phyloP scores from a whole-genome alignment of 2,797 vertebrate genomes.

The Odontamblyopus lacepedii region DNA sequence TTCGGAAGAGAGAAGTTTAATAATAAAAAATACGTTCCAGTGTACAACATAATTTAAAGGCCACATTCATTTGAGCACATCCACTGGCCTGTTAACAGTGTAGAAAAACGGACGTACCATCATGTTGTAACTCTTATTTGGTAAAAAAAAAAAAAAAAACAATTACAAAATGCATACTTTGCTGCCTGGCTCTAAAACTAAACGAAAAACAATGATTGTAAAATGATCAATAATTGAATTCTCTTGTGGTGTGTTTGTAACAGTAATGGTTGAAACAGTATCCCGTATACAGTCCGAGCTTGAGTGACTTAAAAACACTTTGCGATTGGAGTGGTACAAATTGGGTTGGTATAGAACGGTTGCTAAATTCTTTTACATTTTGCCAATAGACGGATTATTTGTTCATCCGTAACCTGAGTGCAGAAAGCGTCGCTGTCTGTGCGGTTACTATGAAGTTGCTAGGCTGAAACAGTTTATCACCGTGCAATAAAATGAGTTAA shows the following conservation, averaged over 20 bases:
- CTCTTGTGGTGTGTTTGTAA: constrained; percentile 15
- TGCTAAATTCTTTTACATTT: background rate
- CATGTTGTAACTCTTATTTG: constrained; percentile 50
- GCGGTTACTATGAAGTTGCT: no score
- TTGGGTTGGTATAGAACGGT: background rate
- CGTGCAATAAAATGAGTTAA: no score
- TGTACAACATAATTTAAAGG: constrained; percentile 63
- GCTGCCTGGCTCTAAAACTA: constrained; percentile 18
- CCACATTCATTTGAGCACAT: constrained; percentile 38
- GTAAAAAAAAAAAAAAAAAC: constrained; percentile 32
- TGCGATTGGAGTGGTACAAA: background rate
- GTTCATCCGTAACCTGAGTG: no score
- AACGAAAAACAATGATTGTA: constrained; percentile 32
- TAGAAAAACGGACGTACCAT: constrained; percentile 37
- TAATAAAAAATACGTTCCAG: constrained; percentile 58
- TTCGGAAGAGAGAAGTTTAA: constrained; percentile 51
- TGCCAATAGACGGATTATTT: no score
- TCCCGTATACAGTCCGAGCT: constrained; percentile 15
- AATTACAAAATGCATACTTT: constrained; percentile 19
- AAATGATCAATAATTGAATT: constrained; percentile 33
- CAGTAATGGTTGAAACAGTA: constrained; percentile 11
- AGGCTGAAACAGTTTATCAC: no score
- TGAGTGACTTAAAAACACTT: background rate
- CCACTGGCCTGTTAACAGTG: constrained; percentile 33
- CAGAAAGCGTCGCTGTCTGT: no score